Conservation (phyloP, 2,113 vertebrate species). For the Paramisgurnus dabryanus region DNA sequence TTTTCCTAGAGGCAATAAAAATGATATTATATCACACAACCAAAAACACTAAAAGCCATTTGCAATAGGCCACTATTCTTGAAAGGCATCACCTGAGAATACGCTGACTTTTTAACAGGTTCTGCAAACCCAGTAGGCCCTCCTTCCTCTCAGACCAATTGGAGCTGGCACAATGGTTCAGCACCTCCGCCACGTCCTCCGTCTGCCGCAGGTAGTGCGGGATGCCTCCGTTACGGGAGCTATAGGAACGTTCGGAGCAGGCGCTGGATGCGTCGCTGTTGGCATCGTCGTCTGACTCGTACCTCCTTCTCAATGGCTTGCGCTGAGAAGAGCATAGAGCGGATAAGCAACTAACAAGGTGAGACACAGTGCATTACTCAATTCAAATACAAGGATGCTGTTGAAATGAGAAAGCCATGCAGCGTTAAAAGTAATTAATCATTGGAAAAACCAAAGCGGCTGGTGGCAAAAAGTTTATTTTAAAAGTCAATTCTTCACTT, state of each 20-base stretch:
- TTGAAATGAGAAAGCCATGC: constrained; percentile 41
- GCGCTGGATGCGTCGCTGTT: constrained; percentile 96
- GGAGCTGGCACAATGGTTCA: constrained; percentile 97
- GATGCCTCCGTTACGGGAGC: constrained; percentile 92
- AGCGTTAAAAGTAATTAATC: not conserved
- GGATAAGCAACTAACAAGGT: not conserved
- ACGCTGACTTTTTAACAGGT: constrained; percentile 94
- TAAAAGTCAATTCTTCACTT: not conserved
- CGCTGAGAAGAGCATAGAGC: constrained; percentile 73
- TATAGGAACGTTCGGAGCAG: constrained; percentile 93
- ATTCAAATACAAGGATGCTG: not conserved
- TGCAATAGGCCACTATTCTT: not conserved
- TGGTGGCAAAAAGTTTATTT: too few relatives aligned
- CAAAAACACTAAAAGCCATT: not conserved
- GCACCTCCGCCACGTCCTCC: constrained; percentile 94
- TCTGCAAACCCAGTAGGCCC: constrained; percentile 93
- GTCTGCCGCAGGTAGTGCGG: constrained; percentile 95
- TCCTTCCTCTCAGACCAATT: constrained; percentile 99
- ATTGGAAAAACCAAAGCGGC: too few relatives aligned
- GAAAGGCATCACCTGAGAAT: constrained; percentile 80
- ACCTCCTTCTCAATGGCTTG: constrained; percentile 88
- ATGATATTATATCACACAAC: not conserved
- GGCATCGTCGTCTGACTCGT: constrained; percentile 94
- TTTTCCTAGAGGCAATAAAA: not conserved
- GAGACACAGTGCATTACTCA: constrained; percentile 4